Evolutionary conservation across 2,797 vertebrate genomes (phyloP).

Genomic region (Periophthalmus magnuspinnatus): DNA sequence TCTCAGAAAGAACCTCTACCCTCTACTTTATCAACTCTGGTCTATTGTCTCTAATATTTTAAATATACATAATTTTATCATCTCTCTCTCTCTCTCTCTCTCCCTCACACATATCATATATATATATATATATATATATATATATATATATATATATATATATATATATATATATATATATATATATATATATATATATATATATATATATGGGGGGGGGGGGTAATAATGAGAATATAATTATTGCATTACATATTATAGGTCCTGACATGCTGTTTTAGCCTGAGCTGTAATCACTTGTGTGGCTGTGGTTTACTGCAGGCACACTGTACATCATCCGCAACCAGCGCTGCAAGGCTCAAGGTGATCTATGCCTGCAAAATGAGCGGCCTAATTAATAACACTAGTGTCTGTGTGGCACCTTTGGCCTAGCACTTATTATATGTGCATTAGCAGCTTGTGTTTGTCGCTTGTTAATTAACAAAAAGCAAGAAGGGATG

Average conservation of each 20-base stretch:
- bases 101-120: too few species aligned
- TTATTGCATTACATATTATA: conserved; percentile 12
- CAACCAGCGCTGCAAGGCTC: conserved; percentile 38
- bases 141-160: too few species aligned
- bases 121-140: too few species aligned
- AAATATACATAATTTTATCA: not conserved
- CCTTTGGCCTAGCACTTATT: conserved; percentile 64
- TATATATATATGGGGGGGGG: too few species aligned
- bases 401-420: conserved; percentile 41
- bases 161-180: too few species aligned
- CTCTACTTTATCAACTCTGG: too few species aligned
- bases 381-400: conserved; percentile 67
- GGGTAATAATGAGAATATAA: not conserved
- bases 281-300: conserved; percentile 41
- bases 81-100: too few species aligned
- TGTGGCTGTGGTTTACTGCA: conserved; percentile 31
- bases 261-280: conserved; percentile 30
- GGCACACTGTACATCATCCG: conserved; percentile 37
- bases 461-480: conserved; percentile 65
- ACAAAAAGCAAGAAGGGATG: conserved; percentile 16
- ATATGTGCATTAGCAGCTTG: conserved; percentile 69
- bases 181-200: too few species aligned
- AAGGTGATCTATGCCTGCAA: conserved; percentile 67
- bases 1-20: not conserved
- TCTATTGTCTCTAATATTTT: not conserved